phyloP scores from a whole-genome alignment of 2,113 vertebrate species.

The Petaurus breviceps region DNA sequence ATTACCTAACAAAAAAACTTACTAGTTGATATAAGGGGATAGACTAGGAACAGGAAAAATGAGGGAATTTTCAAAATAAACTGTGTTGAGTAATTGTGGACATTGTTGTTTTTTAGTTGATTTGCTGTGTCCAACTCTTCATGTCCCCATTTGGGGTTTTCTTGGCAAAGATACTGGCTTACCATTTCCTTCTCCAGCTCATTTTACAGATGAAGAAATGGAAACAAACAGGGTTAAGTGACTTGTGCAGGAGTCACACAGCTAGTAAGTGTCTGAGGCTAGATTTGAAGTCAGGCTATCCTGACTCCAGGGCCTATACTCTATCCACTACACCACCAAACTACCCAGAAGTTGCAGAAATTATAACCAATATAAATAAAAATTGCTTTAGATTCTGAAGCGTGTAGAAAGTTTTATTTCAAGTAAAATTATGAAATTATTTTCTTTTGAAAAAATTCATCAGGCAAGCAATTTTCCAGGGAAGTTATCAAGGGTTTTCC shows the following conservation, averaged over 20 bases:
- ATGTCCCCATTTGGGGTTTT: neutral
- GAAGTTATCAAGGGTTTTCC: conserved; percentile 40
- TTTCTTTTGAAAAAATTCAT: conserved; percentile 23
- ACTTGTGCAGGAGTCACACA: neutral
- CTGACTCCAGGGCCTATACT: neutral
- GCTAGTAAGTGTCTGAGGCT: neutral
- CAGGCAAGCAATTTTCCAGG: conserved; percentile 22
- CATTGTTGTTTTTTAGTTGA: neutral
- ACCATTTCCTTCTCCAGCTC: neutral
- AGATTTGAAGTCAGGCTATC: neutral
- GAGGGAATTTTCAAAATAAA: neutral
- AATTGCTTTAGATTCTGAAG: conserved; percentile 12
- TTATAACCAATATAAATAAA: neutral
- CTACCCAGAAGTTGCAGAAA: neutral
- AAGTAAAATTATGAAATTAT: conserved; percentile 50
- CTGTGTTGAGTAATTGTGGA: neutral
- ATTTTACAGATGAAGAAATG: neutral
- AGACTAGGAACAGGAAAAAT: neutral
- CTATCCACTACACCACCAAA: neutral
- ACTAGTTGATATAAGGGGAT: neutral
- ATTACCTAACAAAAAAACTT: neutral
- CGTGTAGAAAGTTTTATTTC: conserved; percentile 31
- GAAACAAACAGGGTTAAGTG: neutral
- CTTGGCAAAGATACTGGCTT: neutral
- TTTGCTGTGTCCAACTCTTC: neutral